Percentiles rank a stretch among this genome's conserved stretches.
phyloP scores from a whole-genome alignment of 2,113 vertebrate species.

The Oriolus oriolus region DNA sequence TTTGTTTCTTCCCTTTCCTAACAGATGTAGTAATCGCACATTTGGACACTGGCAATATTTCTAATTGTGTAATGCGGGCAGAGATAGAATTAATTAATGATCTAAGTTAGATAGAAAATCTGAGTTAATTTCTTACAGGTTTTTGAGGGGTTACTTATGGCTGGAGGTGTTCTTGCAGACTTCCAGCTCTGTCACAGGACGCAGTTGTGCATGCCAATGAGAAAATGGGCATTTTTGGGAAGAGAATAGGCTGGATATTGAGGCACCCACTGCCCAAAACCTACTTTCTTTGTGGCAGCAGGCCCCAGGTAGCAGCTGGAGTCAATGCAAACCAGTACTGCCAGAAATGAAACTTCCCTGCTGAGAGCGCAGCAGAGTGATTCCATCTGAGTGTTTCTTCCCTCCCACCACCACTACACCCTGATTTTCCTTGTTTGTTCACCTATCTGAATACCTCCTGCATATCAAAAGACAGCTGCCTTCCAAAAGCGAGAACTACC shows the following conservation, averaged over 20 bases:
- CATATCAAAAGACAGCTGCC: neutral
- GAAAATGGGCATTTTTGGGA: neutral
- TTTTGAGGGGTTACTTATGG: conserved; percentile 2
- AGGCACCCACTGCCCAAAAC: neutral
- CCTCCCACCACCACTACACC: neutral
- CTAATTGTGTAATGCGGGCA: conserved; percentile 26
- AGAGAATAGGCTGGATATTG: neutral
- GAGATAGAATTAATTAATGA: conserved; percentile 62
- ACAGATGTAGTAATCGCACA: conserved; percentile 48
- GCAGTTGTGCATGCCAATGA: neutral
- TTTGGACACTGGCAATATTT: conserved; percentile 53
- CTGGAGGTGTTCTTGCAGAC: neutral
- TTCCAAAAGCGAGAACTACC: neutral
- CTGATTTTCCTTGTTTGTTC: neutral
- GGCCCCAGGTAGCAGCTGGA: neutral
- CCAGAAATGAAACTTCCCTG: neutral
- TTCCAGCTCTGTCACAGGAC: neutral
- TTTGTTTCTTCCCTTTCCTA: conserved; percentile 56
- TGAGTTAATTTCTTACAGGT: conserved; percentile 42
- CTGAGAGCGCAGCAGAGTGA: neutral
- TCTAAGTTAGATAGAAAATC: neutral
- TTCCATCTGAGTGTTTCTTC: neutral
- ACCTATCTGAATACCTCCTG: neutral
- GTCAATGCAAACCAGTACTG: neutral
- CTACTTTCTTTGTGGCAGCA: neutral